Conservation (phyloP, 2,888 invertebrate species). For the Choristoneura rosaceana region DNA sequence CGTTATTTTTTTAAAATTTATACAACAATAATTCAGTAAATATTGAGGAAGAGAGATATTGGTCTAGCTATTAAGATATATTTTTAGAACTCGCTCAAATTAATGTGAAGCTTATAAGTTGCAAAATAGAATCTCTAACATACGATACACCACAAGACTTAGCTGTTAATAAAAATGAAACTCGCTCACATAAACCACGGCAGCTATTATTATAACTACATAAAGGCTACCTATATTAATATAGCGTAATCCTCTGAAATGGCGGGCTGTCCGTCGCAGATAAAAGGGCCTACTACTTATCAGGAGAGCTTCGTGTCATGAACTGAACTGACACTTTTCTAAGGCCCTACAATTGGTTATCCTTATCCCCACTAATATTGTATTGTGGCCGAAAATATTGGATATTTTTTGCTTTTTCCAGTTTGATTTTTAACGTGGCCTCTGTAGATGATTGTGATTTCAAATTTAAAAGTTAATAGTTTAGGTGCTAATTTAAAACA, state of each 20-base stretch:
- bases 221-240: conserved; percentile 30
- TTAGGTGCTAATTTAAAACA: too few species aligned
- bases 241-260: conserved; percentile 34
- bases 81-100: too few species aligned
- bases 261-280: conserved; percentile 34
- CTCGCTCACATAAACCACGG: conserved; percentile 18
- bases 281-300: conserved; percentile 28
- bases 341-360: conserved; percentile 29
- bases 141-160: background rate
- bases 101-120: too few species aligned
- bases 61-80: too few species aligned
- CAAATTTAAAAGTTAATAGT: too few species aligned
- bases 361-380: conserved; percentile 27
- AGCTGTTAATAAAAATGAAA: conserved; percentile 12
- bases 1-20: too few species aligned
- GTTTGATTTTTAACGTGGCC: conserved; percentile 5
- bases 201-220: conserved; percentile 19
- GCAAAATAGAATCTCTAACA: background rate
- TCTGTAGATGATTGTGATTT: too few species aligned
- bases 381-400: conserved; percentile 14
- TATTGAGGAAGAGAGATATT: too few species aligned
- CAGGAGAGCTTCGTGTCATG: conserved; percentile 26
- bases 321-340: conserved; percentile 26
- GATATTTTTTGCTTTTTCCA: conserved; percentile 13
- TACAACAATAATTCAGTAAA: too few species aligned